Conservation (phyloP, 2,113 vertebrate species). For the Paracanthobrama guichenoti region DNA sequence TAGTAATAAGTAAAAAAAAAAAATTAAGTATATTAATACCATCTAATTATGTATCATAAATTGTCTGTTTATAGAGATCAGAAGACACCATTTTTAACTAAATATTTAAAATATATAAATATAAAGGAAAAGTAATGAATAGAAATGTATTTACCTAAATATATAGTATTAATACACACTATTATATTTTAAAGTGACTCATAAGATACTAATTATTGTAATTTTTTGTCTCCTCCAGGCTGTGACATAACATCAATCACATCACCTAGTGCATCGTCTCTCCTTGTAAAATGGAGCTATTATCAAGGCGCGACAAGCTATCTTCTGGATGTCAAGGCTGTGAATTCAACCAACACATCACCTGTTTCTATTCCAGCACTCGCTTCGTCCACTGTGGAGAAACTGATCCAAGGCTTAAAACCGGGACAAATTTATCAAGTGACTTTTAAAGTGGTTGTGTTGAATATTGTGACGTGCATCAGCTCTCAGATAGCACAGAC, state of each 20-base stretch:
- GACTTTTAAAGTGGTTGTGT: slow-evolving; percentile 62
- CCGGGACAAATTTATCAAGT: slow-evolving; percentile 66
- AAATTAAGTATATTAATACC: not conserved
- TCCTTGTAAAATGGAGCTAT: slow-evolving; percentile 64
- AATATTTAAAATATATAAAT: too few species aligned
- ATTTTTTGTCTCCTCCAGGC: slow-evolving; percentile 53
- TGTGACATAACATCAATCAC: slow-evolving; percentile 66
- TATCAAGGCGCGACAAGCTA: slow-evolving; percentile 57
- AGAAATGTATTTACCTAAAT: not conserved
- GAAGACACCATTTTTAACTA: not conserved
- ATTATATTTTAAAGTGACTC: not conserved
- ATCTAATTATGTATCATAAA: not conserved
- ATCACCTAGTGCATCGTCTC: slow-evolving; percentile 68
- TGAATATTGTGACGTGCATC: slow-evolving; percentile 46
- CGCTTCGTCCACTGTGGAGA: slow-evolving; percentile 32
- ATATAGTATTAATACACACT: not conserved
- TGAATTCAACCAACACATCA: slow-evolving; percentile 61
- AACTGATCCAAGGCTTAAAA: slow-evolving; percentile 65
- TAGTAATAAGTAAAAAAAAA: not conserved
- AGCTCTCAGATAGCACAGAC: slow-evolving; percentile 50
- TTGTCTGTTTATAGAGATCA: not conserved
- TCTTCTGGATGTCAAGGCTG: slow-evolving; percentile 60
- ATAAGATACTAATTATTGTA: not conserved
- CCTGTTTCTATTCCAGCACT: slow-evolving; percentile 57
- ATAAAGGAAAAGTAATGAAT: too few species aligned